Conservation (phyloP, 64 coral and sea anemone genomes). For the Montipora efflorescens region DNA sequence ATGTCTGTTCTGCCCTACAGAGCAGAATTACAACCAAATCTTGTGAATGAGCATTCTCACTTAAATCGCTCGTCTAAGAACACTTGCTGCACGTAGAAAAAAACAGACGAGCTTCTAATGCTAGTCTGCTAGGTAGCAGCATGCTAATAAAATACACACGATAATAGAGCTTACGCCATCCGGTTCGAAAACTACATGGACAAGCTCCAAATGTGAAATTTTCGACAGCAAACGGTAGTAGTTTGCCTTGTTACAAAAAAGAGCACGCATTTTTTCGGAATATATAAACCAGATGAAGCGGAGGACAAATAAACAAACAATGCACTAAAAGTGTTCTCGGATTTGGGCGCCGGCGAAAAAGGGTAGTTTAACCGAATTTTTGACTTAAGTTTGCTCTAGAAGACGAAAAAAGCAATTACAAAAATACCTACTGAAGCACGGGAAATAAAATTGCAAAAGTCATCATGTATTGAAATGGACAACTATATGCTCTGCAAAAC, state of each 20-base stretch:
- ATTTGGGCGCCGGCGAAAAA: not conserved
- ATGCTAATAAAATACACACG: too few species aligned
- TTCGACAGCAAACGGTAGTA: not conserved
- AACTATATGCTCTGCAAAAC: not conserved
- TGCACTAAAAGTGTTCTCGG: not conserved
- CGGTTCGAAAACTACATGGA: not conserved
- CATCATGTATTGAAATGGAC: not conserved
- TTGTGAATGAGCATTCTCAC: too few species aligned
- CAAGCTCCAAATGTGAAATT: not conserved
- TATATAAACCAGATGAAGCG: not conserved
- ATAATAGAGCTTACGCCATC: slow-evolving; percentile 1
- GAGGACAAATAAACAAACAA: not conserved
- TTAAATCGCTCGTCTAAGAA: too few species aligned
- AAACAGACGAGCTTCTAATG: too few species aligned
- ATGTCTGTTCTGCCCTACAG: too few species aligned
- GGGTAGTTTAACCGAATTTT: not conserved
- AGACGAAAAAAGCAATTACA: not conserved
- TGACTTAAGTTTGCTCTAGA: not conserved
- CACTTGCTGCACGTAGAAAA: too few species aligned
- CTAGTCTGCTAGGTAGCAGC: too few species aligned
- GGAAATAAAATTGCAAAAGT: not conserved
- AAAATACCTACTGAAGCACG: not conserved
- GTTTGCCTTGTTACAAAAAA: not conserved
- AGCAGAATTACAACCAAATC: too few species aligned
- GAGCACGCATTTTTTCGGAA: slow-evolving; percentile 5